Conservation (phyloP, 2,113 vertebrate genomes). For the Oxygymnocypris stewartii region DNA sequence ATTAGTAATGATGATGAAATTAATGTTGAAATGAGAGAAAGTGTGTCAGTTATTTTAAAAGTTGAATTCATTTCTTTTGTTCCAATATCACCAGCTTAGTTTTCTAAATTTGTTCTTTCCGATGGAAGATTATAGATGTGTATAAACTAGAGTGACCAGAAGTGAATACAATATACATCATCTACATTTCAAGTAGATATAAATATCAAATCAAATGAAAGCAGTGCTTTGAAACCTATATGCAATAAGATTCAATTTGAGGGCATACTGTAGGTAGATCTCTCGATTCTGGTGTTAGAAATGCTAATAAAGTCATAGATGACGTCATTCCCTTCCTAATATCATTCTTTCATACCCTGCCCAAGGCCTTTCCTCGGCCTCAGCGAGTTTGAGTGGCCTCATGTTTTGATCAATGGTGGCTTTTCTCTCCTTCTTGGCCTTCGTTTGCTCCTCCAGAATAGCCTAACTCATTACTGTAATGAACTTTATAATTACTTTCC, state of each 20-base stretch:
- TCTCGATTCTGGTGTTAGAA: slow-evolving; percentile 20
- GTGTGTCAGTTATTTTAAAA: no score
- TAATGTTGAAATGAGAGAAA: no score
- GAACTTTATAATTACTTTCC: slow-evolving; percentile 83
- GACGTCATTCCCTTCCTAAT: slow-evolving; percentile 40
- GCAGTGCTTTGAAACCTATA: background rate
- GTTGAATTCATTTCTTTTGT: background rate
- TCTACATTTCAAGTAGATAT: background rate
- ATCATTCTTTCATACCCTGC: slow-evolving; percentile 31
- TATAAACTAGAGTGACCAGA: background rate
- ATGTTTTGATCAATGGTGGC: slow-evolving; percentile 73
- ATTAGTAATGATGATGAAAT: slow-evolving; percentile 12
- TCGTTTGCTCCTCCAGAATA: slow-evolving; percentile 70
- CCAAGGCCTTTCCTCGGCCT: slow-evolving; percentile 40
- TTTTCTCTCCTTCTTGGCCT: slow-evolving; percentile 65
- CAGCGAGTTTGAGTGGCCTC: slow-evolving; percentile 54
- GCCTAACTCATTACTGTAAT: slow-evolving; percentile 82
- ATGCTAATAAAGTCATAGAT: slow-evolving; percentile 7
- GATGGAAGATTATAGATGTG: background rate
- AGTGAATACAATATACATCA: background rate
- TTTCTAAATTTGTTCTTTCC: background rate
- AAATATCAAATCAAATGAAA: background rate
- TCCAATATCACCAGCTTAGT: background rate
- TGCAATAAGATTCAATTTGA: background rate
- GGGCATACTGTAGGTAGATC: background rate